Evolutionary conservation across 2,797 vertebrate species (phyloP), one percentile per base, ranked within the genome.

Genomic region (Erpetoichthys calabaricus): DNA sequence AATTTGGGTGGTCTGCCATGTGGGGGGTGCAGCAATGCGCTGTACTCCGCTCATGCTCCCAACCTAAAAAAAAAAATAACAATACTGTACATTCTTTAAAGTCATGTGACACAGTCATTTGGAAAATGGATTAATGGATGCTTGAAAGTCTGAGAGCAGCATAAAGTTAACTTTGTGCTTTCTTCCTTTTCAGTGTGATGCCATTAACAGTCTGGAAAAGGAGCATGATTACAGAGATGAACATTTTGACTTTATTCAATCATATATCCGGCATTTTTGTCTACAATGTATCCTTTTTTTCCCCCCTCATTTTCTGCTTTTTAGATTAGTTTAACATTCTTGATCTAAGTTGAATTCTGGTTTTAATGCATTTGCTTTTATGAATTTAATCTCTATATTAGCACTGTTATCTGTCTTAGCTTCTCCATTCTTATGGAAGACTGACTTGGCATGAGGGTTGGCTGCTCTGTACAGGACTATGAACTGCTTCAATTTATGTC

Each of bases 181-280:
- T 66, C 68, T 73, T 53, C 65, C 57, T 73, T 69, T 64, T 67
- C 78, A 99, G 96, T 97, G 96, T 71, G 95, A 98, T 69, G 90
- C 91, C 64, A 94, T 99, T 85, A 87, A 90, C 68, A 77, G 90
- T 55, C 70, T 99, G 88, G 95, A 98, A 85, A 99, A 98, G 75
- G 96, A 99, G 62, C 92, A 98, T 7, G 94, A 99, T 82, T 99
- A 98, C 81, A 91, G 85, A 82, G 96, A 99, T 53, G 95, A 99
- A 73, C 96, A 99, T 80, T 89, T 98, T 0, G 95, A 99, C 77
- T 96, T 98, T 76, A 97, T 99, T 79, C 96, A 99, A 75, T 95
- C 89, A 55, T 86, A 99, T 78, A 86, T 99, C 79, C 87, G 95
- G 69, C 86, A 73, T 65, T 97, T 98, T 81, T 98, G 96, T 82